These are phyloP conservation scores for Volucella bombylans DNA, from an alignment of 2,888 invertebrate genomes.

Conservation along the genomic window DNA sequence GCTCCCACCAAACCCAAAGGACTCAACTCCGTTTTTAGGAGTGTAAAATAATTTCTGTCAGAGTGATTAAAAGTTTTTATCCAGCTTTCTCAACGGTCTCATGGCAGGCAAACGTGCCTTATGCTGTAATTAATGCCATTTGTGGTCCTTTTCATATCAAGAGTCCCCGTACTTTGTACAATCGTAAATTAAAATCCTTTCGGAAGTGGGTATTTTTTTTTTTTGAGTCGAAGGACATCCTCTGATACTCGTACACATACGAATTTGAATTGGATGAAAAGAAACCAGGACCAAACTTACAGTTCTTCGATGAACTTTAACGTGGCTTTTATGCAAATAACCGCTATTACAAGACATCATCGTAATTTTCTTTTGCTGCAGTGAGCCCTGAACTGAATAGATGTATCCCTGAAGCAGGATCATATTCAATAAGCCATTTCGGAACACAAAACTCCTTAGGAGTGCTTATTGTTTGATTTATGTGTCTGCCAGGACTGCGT, in stretches of 20 bases:
- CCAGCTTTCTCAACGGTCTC: conserved; percentile 10
- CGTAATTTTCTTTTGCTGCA: conserved; percentile 66
- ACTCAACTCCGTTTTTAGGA: conserved; percentile 1
- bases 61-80: conserved; percentile 75
- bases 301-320: conserved; percentile 79
- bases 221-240: conserved; percentile 6
- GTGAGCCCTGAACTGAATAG: conserved; percentile 33
- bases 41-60: conserved; percentile 74
- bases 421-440: conserved; percentile 82
- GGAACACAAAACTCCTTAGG: conserved; percentile 74
- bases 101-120: conserved; percentile 48
- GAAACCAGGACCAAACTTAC: conserved; percentile 49
- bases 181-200: conserved; percentile 40
- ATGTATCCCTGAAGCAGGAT: conserved; percentile 72
- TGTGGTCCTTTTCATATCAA: conserved; percentile 73
- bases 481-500: conserved; percentile 79
- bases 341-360: conserved; percentile 76
- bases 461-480: conserved; percentile 83
- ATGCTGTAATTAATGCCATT: conserved; percentile 71
- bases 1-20: not conserved
- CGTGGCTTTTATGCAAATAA: conserved; percentile 83
- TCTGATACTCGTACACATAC: conserved; percentile 26
- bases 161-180: conserved; percentile 68
- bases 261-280: conserved; percentile 54
- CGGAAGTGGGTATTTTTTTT: conserved; percentile 8